These are phyloP conservation scores for Spatulosminthurus flaviceps DNA, from an alignment of 2,888 invertebrate species.

Conservation along the genomic window DNA sequence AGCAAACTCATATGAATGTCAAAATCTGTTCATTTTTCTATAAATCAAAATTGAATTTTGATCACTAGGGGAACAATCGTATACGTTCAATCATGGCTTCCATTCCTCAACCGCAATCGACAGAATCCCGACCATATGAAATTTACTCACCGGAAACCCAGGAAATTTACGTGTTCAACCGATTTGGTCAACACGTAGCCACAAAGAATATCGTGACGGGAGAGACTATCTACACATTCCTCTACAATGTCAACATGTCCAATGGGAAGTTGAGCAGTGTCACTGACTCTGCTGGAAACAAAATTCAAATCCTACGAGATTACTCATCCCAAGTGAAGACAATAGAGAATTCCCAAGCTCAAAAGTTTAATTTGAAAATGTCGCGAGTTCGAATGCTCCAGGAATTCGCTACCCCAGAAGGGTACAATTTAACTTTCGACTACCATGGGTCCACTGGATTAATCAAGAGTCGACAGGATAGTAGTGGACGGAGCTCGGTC, in stretches of 20 bases:
- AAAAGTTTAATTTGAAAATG: slow-evolving; percentile 89
- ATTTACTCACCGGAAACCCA: slow-evolving; percentile 95
- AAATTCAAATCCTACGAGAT: slow-evolving; percentile 67
- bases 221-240: slow-evolving; percentile 90
- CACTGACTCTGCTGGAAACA: slow-evolving; percentile 84
- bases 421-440: slow-evolving; percentile 92
- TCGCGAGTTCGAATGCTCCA: slow-evolving; percentile 92
- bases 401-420: slow-evolving; percentile 89
- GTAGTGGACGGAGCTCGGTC: slow-evolving; percentile 88
- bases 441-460: slow-evolving; percentile 91
- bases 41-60: background rate
- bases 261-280: slow-evolving; percentile 94
- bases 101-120: slow-evolving; percentile 75
- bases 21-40: background rate
- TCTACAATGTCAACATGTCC: slow-evolving; percentile 95
- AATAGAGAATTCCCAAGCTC: slow-evolving; percentile 92
- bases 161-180: slow-evolving; percentile 91
- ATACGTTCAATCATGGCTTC: slow-evolving; percentile 89
- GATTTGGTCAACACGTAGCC: slow-evolving; percentile 93
- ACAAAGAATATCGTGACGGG: slow-evolving; percentile 96
- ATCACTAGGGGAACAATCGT: slow-evolving; percentile 65
- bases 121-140: slow-evolving; percentile 81
- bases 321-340: slow-evolving; percentile 78
- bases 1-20: no score
- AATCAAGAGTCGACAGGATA: slow-evolving; percentile 86